Conservation (phyloP, 2,797 vertebrate genomes). For the Chiloscyllium punctatum region DNA sequence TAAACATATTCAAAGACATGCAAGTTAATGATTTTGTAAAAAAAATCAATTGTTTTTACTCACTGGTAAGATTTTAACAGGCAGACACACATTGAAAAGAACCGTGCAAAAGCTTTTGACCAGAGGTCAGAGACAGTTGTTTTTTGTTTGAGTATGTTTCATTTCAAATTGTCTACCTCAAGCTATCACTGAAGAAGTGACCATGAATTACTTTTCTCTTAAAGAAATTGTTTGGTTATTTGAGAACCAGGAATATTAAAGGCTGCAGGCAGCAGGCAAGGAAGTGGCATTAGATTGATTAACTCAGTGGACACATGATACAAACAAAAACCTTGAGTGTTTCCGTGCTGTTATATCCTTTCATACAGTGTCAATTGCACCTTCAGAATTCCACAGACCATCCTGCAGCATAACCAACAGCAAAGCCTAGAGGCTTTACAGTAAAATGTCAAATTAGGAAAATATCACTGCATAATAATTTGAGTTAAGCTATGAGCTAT, state of each 20-base stretch:
- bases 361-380: background rate
- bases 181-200: background rate
- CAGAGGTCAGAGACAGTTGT: background rate
- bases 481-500: background rate
- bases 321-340: background rate
- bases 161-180: background rate
- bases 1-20: background rate
- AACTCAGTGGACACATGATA: background rate
- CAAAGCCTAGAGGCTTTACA: background rate
- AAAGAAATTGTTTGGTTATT: background rate
- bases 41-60: background rate
- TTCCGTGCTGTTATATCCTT: background rate
- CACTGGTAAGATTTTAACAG: background rate
- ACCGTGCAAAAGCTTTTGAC: background rate
- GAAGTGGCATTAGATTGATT: background rate
- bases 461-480: background rate
- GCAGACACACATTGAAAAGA: background rate
- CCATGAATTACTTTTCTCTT: background rate
- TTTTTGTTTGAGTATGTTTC: background rate
- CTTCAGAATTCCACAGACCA: background rate
- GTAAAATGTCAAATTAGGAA: slow-evolving; percentile 7
- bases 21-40: background rate
- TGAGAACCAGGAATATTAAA: background rate
- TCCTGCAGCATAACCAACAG: too few species aligned
- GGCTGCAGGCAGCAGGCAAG: background rate